Base-by-base conservation (phyloP, 2,113 vertebrate genomes). In the Siniperca knerii region DNA sequence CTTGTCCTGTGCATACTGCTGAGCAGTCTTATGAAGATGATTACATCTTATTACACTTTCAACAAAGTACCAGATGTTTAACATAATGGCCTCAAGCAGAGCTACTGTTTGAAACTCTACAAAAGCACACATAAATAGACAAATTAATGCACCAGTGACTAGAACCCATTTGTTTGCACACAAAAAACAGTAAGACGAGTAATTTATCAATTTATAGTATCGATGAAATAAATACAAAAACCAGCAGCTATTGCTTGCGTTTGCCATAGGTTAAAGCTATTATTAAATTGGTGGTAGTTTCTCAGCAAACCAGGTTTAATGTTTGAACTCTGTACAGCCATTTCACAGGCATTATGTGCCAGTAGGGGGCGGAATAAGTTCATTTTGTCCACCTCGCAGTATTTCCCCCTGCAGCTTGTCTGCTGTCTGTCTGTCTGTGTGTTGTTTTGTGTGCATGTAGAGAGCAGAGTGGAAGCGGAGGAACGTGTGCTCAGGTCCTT, bases 381-480 rank as follows among this genome's bases (percentile, higher is more conserved):
- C 8, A 60, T 48, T 18, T 55, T 73, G 48, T 62, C 8, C 64
- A 48, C 0, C 52, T 81, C 12, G 2, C 58, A 58, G 37, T 21
- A 21, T 67, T 79, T 60, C 75, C 64, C 66, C 67, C 80, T 70
- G 81, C 75, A 85, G 85, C 67, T 25, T 72, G n/a, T 67, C 78
- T 83, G 44, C 76, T n/a, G 79, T 0, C 4, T 78, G 25, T 25
- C 25, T 25, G 58, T 71, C 57, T 61, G 58, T 20, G n/a, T 87
- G 77, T 82, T 87, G 72, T 77, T 90, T 80, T 93, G 90, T 90
- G 75, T 91, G 89, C 83, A 66, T 92, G 90, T n/a, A 10, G 54
- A 10, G 54, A 21, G 29, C 40, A 4, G 58, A 66, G 62, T 86
- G 83, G 12, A 50, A 82, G 80, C 37, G 40, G 70, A 83, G 82